Base-by-base conservation (phyloP, 2,888 invertebrate genomes). In the Chesias legatella region DNA sequence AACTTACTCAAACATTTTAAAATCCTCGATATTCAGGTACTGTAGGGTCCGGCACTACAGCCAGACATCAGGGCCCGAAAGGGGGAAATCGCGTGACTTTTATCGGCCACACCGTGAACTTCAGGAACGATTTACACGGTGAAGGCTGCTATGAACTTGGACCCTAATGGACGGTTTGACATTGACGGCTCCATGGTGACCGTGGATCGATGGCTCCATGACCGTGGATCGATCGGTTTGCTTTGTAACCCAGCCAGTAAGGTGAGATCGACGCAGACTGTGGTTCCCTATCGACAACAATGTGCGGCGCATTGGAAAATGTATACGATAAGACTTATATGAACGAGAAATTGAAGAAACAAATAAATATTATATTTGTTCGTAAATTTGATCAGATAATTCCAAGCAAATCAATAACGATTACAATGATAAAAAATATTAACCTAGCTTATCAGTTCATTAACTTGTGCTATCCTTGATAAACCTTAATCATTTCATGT, bases 61-160 rank as follows among this genome's bases (percentile, higher is more conserved):
- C n/a, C 23, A 33, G 25, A 17, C 33, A 24, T 24, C 22, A 21
- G 37, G 48, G 44, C 44, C 38, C 9, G 25, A 21, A 41, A 40
- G 30, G 40, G 33, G 48, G 50, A 42, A n/a, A 39, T 57, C 50
- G 56, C 59, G 59, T 59, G 59, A 49, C 52, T 25, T 36, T 39
- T 26, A 42, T 47, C 41, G 27, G 22, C 33, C 43, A 40, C 32
- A 27, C 45, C 46, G 21, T 49, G 53, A 56, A 56, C 53, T 56
- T 56, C 43, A 48, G 48, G 35, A 51, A 51, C 51, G 53, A 48
- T 50, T 47, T 42, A 54, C 41, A 42, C 40, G 39, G 41, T 47
- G 63, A 69, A 74, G 73, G 73, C 59, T 61, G 45, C 52, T 37
- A 33, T 58, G 73, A 73, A 76, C 74, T 73, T 73, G 71, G 60